Base-by-base conservation (phyloP, 2,113 vertebrate genomes). In the Chauna torquata region DNA sequence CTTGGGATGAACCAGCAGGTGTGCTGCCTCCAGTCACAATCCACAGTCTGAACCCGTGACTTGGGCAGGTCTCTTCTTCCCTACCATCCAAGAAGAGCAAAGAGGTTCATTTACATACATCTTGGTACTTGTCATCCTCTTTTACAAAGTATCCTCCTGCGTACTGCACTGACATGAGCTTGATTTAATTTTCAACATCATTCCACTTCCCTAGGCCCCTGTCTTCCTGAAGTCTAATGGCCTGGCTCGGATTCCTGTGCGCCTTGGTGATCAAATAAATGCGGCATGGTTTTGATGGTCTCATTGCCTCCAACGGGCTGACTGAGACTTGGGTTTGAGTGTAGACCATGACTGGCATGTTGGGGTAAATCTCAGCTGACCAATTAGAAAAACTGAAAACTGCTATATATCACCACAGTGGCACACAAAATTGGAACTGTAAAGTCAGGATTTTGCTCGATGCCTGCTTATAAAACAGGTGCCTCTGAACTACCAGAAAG, bases 181-280 rank as follows among this genome's bases (percentile, higher is more conserved):
- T 0, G 1, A 59, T 92, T 44, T 22, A 44, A 24, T 85, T 85
- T 74, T 64, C 64, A 74, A 10, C 64, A 55, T 34, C 12, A n/a
- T 64, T 72, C 38, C 32, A 10, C 34, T 81, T 85, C 59, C 20
- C 44, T n/a, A 28, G 30, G 12, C 23, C 14, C 42, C 17, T 42
- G 3, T 49, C 19, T 9, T 12, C 23, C 16, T 57, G 57, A 42
- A 0, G 1, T 47, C n/a, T 55, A 4, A 16, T 12, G 27, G 30
- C 11, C 40, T 86, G 54, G 28, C n/a, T 69, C 52, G 22, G 50
- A n/a, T 27, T 44, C n/a, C n/a, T 32, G 50, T 13, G 57, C 16
- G 12, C 24, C 55, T 9, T 34, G 22, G 55, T 55, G 30, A 28
- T n/a, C 45, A 71, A 34, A 65, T 27, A 74, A 88, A 36, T 61